A percentile compares a stretch with the other conserved stretches of the same genome.
These are phyloP conservation scores for Heteromurus nitidus DNA, from an alignment of 2,888 invertebrate genomes.

Conservation along the genomic window DNA sequence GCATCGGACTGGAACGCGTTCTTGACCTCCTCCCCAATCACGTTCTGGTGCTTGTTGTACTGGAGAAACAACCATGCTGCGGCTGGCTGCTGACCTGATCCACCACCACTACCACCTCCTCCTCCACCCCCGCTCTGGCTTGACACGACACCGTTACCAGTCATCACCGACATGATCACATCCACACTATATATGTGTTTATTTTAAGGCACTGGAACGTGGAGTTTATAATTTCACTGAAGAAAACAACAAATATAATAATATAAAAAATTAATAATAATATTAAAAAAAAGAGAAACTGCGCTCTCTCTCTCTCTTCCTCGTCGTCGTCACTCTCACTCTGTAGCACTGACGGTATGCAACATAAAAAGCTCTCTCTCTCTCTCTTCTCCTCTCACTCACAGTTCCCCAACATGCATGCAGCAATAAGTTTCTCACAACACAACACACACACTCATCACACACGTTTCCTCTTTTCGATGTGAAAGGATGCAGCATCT, in stretches of 20 bases:
- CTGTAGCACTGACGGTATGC: neutral
- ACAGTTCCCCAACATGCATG: neutral
- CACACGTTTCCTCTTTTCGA: neutral
- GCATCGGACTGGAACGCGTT: conserved; percentile 72
- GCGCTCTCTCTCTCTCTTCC: neutral
- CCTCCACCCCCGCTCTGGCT: conserved; percentile 10
- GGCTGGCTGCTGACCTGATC: conserved; percentile 1
- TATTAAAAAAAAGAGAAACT: neutral
- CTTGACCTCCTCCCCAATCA: conserved; percentile 72
- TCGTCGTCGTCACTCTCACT: too few relatives aligned
- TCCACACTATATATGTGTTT: too few relatives aligned
- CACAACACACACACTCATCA: conserved; percentile 11
- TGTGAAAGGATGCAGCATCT: conserved; percentile 23
- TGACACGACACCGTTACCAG: conserved; percentile 4
- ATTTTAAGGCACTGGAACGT: neutral
- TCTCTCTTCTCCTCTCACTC: neutral
- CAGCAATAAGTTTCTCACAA: neutral
- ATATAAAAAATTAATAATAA: conserved; percentile 14
- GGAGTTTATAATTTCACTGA: neutral
- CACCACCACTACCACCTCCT: neutral
- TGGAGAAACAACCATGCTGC: conserved; percentile 73
- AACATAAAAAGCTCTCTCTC: neutral
- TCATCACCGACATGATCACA: neutral
- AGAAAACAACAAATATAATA: conserved; percentile 6
- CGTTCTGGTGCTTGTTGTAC: conserved; percentile 73